Conservation (phyloP, 2,113 vertebrate genomes). For the Dasyprocta punctata region DNA sequence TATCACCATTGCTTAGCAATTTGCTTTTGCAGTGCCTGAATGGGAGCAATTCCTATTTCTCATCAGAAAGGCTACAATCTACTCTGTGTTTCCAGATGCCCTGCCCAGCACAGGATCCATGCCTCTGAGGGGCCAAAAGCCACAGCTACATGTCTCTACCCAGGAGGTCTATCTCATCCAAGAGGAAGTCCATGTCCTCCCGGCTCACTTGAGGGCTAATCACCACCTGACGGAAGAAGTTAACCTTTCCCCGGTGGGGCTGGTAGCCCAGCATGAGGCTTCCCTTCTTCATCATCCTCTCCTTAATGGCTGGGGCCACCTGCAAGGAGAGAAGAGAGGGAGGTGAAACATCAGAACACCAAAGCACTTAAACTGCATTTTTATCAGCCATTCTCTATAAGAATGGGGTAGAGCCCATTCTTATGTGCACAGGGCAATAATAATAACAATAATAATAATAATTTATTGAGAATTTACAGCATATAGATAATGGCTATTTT, state of each 20-base stretch:
- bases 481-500: not conserved
- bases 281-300: conserved; percentile 92
- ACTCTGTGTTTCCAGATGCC: conserved; percentile 48
- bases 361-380: accelerated
- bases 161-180: conserved; percentile 90
- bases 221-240: conserved; percentile 93
- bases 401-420: not conserved
- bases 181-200: conserved; percentile 91
- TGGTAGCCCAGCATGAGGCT: conserved; percentile 93
- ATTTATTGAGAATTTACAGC: not conserved
- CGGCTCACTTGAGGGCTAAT: conserved; percentile 90
- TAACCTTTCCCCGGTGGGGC: conserved; percentile 88
- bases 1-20: not conserved
- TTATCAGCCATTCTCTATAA: not conserved
- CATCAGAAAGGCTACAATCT: not conserved
- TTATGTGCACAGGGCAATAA: not conserved
- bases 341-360: not conserved
- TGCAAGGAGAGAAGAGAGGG: conserved; percentile 67
- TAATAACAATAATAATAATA: no score
- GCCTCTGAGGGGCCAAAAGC: conserved; percentile 58
- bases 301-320: conserved; percentile 92
- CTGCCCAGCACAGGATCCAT: not conserved
- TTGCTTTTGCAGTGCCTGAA: not conserved
- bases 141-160: conserved; percentile 89
- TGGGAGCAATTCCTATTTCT: not conserved